Base-by-base conservation (phyloP, 2,113 vertebrate genomes). In the Festucalex cinctus region DNA sequence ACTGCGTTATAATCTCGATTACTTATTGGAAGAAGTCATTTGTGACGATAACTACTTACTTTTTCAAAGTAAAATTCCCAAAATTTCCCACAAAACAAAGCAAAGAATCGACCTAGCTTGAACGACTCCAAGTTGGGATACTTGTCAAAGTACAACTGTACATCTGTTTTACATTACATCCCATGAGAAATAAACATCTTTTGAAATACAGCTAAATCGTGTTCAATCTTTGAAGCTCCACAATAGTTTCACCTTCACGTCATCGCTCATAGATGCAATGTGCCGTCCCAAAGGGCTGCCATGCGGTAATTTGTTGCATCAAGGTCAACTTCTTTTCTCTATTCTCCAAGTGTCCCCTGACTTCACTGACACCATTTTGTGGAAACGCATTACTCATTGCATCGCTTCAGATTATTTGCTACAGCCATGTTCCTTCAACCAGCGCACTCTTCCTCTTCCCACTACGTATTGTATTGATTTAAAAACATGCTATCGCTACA, bases 291-390 rank as follows among this genome's bases (percentile, higher is more conserved):
- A 70, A 68, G 66, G 74, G 82, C 70, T 78, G 69, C 64, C 85
- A 88, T 86, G 86, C 89, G 87, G 74, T 85, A 86, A 89, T 88
- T 22, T 77, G 75, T 74, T 79, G 76, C 74, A 81, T 82, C 84
- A 89, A 89, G 87, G 89, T 90, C 85, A 82, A 76, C 54, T 75
- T 76, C 73, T 77, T 76, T 77, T 36, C 6, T 0, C 61, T 65
- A 58, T 35, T 39, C 74, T 57, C 44, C 35, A 66, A 43, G 68
- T 79, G 81, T 82, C 81, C 82, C 82, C 71, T 88, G 81, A 78
- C 67, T 85, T 73, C 81, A 85, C 83, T 83, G 69, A 66, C 7
- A 16, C 76, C 57, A 71, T 84, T 84, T 83, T 70, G 73, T 76
- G 73, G 66, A 61, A 61, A 68, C 46, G 70, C 66, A 77, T 75